Evolutionary conservation across 2,888 invertebrate species (phyloP).

Genomic region (Calliopum simillimum): DNA sequence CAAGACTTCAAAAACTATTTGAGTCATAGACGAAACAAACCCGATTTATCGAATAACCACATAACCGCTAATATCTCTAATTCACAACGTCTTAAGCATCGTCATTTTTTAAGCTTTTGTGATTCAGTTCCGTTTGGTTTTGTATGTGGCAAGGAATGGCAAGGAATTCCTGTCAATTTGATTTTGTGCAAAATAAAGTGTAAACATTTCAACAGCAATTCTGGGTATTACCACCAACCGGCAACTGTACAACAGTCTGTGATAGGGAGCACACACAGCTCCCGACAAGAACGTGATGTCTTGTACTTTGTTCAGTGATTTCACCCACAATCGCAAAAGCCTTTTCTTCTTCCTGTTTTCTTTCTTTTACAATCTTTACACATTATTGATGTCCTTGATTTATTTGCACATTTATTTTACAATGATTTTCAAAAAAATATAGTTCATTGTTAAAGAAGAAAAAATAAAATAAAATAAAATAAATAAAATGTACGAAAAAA

Average conservation of each 20-base stretch:
- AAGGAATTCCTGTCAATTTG: constrained; percentile 49
- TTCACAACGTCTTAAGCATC: no score
- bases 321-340: neutral
- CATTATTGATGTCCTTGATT: constrained; percentile 31
- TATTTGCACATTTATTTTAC: constrained; percentile 27
- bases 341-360: neutral
- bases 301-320: neutral
- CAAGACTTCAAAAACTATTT: no score
- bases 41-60: no score
- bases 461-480: no score
- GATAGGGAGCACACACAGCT: neutral
- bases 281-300: neutral
- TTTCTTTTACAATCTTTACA: neutral
- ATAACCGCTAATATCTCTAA: no score
- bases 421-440: constrained; percentile 10
- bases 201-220: constrained; percentile 4
- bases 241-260: neutral
- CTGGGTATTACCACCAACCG: neutral
- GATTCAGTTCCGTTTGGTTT: neutral
- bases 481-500: no score
- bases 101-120: constrained; percentile 14
- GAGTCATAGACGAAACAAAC: no score
- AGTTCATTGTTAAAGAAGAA: no score
- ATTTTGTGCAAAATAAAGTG: constrained; percentile 39
- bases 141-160: constrained; percentile 37